Conservation (phyloP, 2,797 vertebrate species). For the Apogon hyalosoma region DNA sequence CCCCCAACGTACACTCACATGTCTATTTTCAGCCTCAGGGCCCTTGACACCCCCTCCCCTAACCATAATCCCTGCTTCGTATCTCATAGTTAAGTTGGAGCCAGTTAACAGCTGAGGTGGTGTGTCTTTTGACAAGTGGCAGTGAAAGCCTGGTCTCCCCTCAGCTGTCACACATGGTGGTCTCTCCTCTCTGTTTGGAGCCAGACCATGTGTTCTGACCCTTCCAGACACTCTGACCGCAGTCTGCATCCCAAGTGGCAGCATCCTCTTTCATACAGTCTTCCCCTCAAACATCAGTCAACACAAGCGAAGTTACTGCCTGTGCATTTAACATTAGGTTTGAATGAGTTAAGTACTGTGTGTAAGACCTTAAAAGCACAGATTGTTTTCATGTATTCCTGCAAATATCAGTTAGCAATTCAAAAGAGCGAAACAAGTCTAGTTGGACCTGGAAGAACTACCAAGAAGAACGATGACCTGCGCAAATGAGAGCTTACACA, state of each 20-base stretch:
- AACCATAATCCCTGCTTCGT: constrained; percentile 10
- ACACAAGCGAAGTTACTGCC: background rate
- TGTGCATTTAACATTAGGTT: background rate
- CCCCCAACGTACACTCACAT: constrained; percentile 24
- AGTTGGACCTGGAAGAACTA: no score
- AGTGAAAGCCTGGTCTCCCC: constrained; percentile 42
- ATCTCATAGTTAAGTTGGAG: constrained; percentile 55
- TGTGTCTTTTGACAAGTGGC: constrained; percentile 76
- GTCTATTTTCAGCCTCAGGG: constrained; percentile 77
- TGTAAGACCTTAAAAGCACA: background rate
- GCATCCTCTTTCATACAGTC: constrained; percentile 24
- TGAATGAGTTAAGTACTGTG: background rate
- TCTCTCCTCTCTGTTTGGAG: constrained; percentile 50
- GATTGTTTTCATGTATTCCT: no score
- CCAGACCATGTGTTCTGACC: constrained; percentile 55
- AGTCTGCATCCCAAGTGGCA: constrained; percentile 41
- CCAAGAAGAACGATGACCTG: no score
- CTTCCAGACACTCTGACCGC: constrained; percentile 35
- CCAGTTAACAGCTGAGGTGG: constrained; percentile 78
- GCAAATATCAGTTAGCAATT: no score
- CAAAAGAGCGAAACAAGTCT: no score
- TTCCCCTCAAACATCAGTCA: constrained; percentile 1
- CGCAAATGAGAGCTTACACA: no score
- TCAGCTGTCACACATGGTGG: constrained; percentile 78
- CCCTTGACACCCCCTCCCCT: constrained; percentile 48